Evolutionary conservation across 2,113 vertebrate species (phyloP), one percentile per base, ranked within the genome.

Genomic region (Crotophaga sulcirostris): DNA sequence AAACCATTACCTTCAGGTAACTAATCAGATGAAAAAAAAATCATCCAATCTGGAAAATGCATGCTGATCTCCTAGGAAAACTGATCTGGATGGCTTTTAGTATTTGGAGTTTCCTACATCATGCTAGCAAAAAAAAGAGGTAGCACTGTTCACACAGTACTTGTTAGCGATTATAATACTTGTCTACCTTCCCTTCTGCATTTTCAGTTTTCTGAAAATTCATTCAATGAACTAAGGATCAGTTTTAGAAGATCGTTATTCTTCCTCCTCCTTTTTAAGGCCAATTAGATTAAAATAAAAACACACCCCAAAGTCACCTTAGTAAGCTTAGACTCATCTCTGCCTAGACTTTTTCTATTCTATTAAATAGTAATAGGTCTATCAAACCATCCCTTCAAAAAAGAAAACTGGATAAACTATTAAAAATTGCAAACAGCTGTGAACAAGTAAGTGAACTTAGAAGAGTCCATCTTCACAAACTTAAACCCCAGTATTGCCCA

Each of bases 151-250:
- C 80, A 64, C 8, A 1, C 10, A 33, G 34, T 34, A 64, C 23
- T 68, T 29, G 18, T 18, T 87, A 84, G 26, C 38, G 56, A 84
- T 75, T 87, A 24, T 49, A 49, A 24, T 49, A 59, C 10, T 77
- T 88, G 40, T 64, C 36, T 16, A 49, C 25, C 36, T 69, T 73
- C 62, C 25, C 66, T 91, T 73, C 59, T 78, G 47, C 60, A 52
- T 81, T 94, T 88, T 86, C 64, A 52, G 18, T 58, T 83, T 94
- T 74, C 86, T 67, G 36, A 80, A 88, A 92, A 63, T 49, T 45
- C 31, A 70, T 31, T 86, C 56, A 33, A 5, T 45, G n/a, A 94
- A 80, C n/a, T 77, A 63, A 70, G 10, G 26, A 29, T 74, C 68
- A 70, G 10, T 55, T 94, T 89, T 38, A 81, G 63, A 59, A 33